Evolutionary conservation across 2,888 invertebrate species (phyloP), one percentile per base, ranked within the genome.

Genomic region (Lissonota sp.): DNA sequence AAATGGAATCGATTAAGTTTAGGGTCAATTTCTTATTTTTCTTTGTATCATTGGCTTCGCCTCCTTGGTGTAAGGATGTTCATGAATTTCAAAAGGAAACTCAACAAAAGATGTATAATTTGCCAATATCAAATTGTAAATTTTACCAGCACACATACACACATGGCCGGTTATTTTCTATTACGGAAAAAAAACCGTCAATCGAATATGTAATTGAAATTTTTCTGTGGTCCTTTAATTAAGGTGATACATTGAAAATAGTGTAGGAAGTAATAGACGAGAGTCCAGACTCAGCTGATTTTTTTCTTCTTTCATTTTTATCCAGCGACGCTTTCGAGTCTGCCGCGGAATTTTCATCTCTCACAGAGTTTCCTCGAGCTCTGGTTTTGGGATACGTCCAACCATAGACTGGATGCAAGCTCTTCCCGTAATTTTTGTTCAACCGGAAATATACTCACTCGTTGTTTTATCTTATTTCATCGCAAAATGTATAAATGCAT

Each of bases 341-440:
- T 64, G 44, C 39, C 37, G 16, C 37, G 16, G 37, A 42, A 60
- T 77, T n/a, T 12, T 40, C 70, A 62, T 71, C 71, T 58, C 26
- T 55, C 40, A 44, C 60, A 67, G 58, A 69, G 71, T 71, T 75
- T 80, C 62, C 74, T 49, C 69, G 67, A 77, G 77, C 74, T 75
- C 76, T 77, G 62, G 64, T 83, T 85, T 86, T 86, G 84, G 84
- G 83, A 71, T 83, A 69, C 79, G 84, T 85, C 84, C 85, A 86
- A 83, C 73, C 46, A 55, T 51, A 6, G 51, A 53, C 51, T 62
- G 81, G 26, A 77, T 66, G 69, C 55, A 62, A 44, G 66, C 70
- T 74, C 66, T 58, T 39, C 64, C 14, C 39, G 63, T 67, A 60
- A 70, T 70, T 70, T 49, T 49, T 46, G 49, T 5, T 10, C 10